Evolutionary conservation across 2,797 vertebrate species (phyloP), one percentile per base, ranked within the genome.

Genomic region (Peromyscus attwateri): DNA sequence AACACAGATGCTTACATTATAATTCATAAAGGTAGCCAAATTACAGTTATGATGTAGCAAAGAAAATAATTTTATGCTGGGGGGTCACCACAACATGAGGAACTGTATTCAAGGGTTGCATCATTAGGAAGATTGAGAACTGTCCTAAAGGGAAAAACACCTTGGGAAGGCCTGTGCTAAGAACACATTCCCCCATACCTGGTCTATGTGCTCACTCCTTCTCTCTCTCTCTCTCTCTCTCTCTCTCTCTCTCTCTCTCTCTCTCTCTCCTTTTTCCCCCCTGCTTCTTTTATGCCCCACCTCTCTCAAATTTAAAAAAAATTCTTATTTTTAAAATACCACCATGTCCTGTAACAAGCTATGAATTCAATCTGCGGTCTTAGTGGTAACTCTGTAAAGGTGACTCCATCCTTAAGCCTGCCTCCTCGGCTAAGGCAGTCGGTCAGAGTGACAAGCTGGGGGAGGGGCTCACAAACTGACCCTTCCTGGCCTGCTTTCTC

Each of bases 281-380:
- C 8, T 29, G 12, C 21, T n/a, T 16, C 7, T 55, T 57, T 64
- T 19, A 14, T 34, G 16, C 49, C 14, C 4, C 12, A 0, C 11
- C 31, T 29, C 16, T 16, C 43, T n/a, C 23, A 31, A 81, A 77
- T 49, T 77, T 46, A 66, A 60, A 76, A 64, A 60, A 1, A 55
- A 55, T 17, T 87, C 21, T 40, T 91, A 29, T 75, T 91, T 66
- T 95, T 7, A 57, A 85, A 94, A 40, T 85, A 64, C 17, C 13
- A 27, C 8, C 3, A 3, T 64, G 23, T 10, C n/a, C 21, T 71
- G 40, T 57, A 91, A 93, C 17, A 46, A 16, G 62, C 14, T 43
- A 66, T 40, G 14, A 1, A 12, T 55, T 60, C 55, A 27, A 3
- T 46, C 55, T 94, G 0, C 27, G 13, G 34, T 71, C 66, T 62